Percentiles rank a stretch among this genome's conserved stretches.
These are phyloP conservation scores for Drosophila bocki DNA, from an alignment of 1,140 invertebrate species.

Conservation along the genomic window DNA sequence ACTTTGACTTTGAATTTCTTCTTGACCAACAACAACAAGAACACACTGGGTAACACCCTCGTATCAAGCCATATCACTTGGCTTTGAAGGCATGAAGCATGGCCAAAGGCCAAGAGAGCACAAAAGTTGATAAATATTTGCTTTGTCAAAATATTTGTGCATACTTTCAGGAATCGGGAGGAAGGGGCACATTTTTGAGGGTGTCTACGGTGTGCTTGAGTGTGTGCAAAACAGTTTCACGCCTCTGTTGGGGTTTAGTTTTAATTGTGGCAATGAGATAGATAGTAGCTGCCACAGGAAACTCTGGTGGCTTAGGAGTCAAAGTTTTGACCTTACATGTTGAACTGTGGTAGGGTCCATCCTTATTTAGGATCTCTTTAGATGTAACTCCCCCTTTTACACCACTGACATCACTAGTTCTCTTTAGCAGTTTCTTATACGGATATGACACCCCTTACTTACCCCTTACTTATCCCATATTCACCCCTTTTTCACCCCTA, in stretches of 20 bases:
- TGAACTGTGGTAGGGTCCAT: background rate
- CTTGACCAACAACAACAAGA: constrained; percentile 18
- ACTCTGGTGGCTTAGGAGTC: constrained; percentile 35
- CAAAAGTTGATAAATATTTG: constrained; percentile 77
- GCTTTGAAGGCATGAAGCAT: constrained; percentile 39
- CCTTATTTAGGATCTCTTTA: background rate
- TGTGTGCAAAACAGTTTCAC: constrained; percentile 63
- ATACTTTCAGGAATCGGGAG: constrained; percentile 48
- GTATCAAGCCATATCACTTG: constrained; percentile 26
- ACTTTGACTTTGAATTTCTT: constrained; percentile 77
- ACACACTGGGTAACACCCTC: constrained; percentile 24
- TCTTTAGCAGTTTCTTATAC: background rate
- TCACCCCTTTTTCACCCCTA: background rate
- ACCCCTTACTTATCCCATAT: background rate
- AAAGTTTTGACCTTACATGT: constrained; percentile 34
- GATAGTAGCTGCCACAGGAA: constrained; percentile 14
- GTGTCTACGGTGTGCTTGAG: background rate
- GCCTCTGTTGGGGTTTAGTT: constrained; percentile 57
- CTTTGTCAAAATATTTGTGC: constrained; percentile 75
- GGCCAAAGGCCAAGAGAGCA: constrained; percentile 67
- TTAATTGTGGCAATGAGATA: constrained; percentile 67
- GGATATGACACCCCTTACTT: background rate
- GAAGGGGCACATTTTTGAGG: background rate
- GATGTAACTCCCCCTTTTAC: no score
- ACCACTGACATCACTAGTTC: background rate